These are phyloP conservation scores for Drusus annulatus DNA, from an alignment of 1,140 invertebrate species.

Conservation along the genomic window DNA sequence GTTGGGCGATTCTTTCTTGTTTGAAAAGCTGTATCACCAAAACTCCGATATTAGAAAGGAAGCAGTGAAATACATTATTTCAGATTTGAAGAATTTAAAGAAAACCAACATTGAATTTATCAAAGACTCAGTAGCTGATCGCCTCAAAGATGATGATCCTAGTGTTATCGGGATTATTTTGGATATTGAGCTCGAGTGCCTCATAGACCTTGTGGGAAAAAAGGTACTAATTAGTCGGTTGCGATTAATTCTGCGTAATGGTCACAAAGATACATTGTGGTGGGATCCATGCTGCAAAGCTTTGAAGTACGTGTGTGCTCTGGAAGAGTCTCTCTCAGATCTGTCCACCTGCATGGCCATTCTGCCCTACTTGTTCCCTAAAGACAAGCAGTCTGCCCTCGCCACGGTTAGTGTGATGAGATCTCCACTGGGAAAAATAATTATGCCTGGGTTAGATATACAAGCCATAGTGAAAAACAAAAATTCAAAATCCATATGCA, in stretches of 20 bases:
- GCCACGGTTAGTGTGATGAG: conserved; percentile 69
- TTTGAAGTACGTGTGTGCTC: conserved; percentile 66
- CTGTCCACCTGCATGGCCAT: conserved; percentile 68
- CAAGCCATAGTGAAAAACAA: conserved; percentile 62
- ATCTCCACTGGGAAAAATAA: conserved; percentile 69
- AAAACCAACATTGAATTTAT: conserved; percentile 71
- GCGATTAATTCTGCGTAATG: conserved; percentile 61
- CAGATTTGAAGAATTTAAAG: conserved; percentile 69
- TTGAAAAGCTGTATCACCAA: conserved; percentile 79
- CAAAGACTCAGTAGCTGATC: conserved; percentile 72
- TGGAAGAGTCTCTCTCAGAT: conserved; percentile 64
- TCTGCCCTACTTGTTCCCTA: conserved; percentile 75
- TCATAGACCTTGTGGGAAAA: conserved; percentile 66
- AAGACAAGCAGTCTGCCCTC: conserved; percentile 66
- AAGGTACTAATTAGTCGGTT: conserved; percentile 60
- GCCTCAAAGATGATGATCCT: conserved; percentile 73
- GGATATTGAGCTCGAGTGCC: conserved; percentile 63
- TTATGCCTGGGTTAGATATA: conserved; percentile 63
- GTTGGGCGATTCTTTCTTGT: conserved; percentile 72
- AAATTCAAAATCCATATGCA: conserved; percentile 62
- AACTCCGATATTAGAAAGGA: conserved; percentile 74
- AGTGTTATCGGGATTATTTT: conserved; percentile 72
- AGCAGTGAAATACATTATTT: conserved; percentile 74
- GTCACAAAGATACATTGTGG: conserved; percentile 56
- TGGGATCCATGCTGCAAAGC: conserved; percentile 66